Percentiles rank a stretch among this genome's conserved stretches.
Evolutionary conservation across 2,888 invertebrate species (phyloP).

Genomic region (Ormia ochracea): DNA sequence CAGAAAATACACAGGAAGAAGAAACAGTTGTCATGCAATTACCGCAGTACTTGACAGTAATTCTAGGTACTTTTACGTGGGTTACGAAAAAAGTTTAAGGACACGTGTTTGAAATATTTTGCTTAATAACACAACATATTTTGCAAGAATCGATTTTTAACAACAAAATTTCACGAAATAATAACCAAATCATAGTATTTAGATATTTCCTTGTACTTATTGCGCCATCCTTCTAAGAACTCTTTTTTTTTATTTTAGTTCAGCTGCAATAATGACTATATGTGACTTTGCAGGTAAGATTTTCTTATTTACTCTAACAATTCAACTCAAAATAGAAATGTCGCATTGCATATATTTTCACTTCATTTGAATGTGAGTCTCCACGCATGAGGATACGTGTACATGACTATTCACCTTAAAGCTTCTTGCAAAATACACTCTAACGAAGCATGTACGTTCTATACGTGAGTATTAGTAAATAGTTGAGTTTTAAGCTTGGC

Average conservation of each 20-base stretch:
- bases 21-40: conserved; percentile 39
- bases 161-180: not conserved
- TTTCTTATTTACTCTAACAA: conserved; percentile 24
- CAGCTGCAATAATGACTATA: not conserved
- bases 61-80: conserved; percentile 5
- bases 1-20: no score
- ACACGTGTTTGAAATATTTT: not conserved
- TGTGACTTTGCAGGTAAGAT: conserved; percentile 44
- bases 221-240: not conserved
- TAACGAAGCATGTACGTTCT: not conserved
- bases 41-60: conserved; percentile 42
- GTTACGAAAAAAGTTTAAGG: not conserved
- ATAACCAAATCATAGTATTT: no score
- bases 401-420: not conserved
- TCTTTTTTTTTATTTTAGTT: no score
- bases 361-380: not conserved
- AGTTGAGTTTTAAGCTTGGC: not conserved
- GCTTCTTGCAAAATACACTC: conserved; percentile 22
- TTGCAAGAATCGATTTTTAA: not conserved
- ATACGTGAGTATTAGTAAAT: not conserved
- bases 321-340: conserved; percentile 29
- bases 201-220: not conserved
- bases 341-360: conserved; percentile 50
- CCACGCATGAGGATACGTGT: not conserved
- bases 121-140: no score